Evolutionary conservation across 1,140 invertebrate genomes (phyloP).

Genomic region (Odontomachus brunneus): DNA sequence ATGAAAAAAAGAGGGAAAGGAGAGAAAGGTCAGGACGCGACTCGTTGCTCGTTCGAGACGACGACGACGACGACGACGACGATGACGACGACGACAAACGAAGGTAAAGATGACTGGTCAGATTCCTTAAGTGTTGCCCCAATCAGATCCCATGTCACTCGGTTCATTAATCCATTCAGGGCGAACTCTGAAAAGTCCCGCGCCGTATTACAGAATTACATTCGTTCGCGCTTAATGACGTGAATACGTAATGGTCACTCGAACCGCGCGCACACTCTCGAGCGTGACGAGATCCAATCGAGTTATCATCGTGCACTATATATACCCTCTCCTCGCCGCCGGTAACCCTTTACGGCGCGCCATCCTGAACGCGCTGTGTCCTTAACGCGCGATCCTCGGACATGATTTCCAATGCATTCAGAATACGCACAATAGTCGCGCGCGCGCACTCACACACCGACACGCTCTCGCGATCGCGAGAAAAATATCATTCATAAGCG

Average conservation of each 20-base stretch:
- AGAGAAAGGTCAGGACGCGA: slow-evolving; percentile 66
- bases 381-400: slow-evolving; percentile 20
- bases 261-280: slow-evolving; percentile 42
- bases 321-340: not conserved
- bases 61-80: slow-evolving; percentile 65
- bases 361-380: slow-evolving; percentile 11
- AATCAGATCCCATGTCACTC: slow-evolving; percentile 82
- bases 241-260: slow-evolving; percentile 66
- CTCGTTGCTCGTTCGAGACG: slow-evolving; percentile 64
- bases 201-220: slow-evolving; percentile 68
- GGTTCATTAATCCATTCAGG: slow-evolving; percentile 80
- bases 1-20: slow-evolving; percentile 25
- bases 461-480: too few species aligned
- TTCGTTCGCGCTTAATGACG: slow-evolving; percentile 62
- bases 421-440: not conserved
- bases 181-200: slow-evolving; percentile 62
- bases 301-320: slow-evolving; percentile 62
- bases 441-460: too few species aligned
- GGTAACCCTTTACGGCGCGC: slow-evolving; percentile 1
- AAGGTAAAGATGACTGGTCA: slow-evolving; percentile 78
- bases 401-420: slow-evolving; percentile 14
- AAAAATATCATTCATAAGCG: not conserved
- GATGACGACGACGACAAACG: slow-evolving; percentile 75
- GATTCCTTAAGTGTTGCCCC: slow-evolving; percentile 79
- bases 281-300: slow-evolving; percentile 68